These are phyloP conservation scores for human DNA, from an alignment of 2,113 vertebrate genomes.

Conservation along the genomic window DNA sequence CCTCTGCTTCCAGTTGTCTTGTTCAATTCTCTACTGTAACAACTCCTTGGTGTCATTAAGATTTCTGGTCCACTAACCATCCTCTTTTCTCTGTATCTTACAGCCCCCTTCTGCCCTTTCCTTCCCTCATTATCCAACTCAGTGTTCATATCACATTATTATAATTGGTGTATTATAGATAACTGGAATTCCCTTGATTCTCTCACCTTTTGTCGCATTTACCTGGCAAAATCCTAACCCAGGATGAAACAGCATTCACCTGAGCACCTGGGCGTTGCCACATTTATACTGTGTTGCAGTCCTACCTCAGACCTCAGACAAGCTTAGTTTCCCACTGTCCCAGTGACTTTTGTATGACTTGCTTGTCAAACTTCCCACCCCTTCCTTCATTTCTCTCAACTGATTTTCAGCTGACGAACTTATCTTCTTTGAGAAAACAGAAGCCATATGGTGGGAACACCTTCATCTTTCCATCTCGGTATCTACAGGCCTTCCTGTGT, in stretches of 20 bases:
- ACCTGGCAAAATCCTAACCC: not conserved
- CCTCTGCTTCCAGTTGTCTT: not conserved
- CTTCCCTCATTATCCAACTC: not conserved
- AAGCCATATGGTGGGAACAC: not conserved
- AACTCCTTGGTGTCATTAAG: not conserved
- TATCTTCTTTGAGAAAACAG: not conserved
- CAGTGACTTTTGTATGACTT: not conserved
- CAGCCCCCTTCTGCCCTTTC: not conserved
- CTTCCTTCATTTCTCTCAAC: not conserved
- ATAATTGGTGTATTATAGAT: not conserved
- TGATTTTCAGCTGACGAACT: not conserved
- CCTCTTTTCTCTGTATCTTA: not conserved
- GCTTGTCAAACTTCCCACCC: not conserved
- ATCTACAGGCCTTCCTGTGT: not conserved
- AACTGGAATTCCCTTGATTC: not conserved
- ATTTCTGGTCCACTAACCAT: not conserved
- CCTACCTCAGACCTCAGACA: not conserved
- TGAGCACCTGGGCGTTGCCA: not conserved
- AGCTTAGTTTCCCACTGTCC: not conserved
- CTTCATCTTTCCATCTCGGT: not conserved
- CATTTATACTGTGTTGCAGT: not conserved
- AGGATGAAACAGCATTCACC: not conserved
- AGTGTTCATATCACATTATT: not conserved
- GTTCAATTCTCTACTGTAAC: fast-evolving
- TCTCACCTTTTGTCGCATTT: not conserved